Percentiles rank a stretch among this genome's conserved stretches.
phyloP scores from a whole-genome alignment of 2,113 vertebrate genomes.

The Pyxicephalus adspersus region DNA sequence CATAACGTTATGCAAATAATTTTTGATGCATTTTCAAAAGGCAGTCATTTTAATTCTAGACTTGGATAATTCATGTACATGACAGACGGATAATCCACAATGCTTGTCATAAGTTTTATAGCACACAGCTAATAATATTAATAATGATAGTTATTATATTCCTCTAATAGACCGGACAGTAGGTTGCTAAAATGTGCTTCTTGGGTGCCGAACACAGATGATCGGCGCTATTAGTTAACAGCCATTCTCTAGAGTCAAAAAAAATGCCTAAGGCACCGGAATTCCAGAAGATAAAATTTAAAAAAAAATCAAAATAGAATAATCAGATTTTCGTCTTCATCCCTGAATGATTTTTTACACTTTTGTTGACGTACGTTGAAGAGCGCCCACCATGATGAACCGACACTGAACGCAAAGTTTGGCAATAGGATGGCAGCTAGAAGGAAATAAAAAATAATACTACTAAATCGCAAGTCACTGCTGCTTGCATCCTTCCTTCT shows the following conservation, averaged over 20 bases:
- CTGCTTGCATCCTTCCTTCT: conserved; percentile 70
- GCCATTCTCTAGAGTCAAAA: conserved; percentile 46
- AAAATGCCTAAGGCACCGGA: conserved; percentile 56
- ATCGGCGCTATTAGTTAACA: conserved; percentile 17
- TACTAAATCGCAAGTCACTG: conserved; percentile 35
- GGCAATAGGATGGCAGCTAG: conserved; percentile 37
- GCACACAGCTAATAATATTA: conserved; percentile 41
- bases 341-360: conserved; percentile 56
- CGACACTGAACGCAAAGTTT: conserved; percentile 43
- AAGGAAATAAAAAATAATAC: background rate
- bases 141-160: conserved; percentile 21
- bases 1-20: background rate
- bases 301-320: too few species aligned
- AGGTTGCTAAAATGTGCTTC: conserved; percentile 48
- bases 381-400: conserved; percentile 14
- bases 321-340: conserved; percentile 56
- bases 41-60: conserved; percentile 12
- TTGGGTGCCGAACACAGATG: conserved; percentile 3
- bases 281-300: conserved; percentile 36
- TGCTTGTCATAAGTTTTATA: conserved; percentile 21
- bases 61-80: background rate
- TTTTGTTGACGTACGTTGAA: conserved; percentile 45
- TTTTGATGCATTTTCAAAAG: conserved; percentile 4
- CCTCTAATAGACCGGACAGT: conserved; percentile 43
- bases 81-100: conserved; percentile 35